Conservation (phyloP, 2,797 vertebrate species). For the Typhlichthys subterraneus region DNA sequence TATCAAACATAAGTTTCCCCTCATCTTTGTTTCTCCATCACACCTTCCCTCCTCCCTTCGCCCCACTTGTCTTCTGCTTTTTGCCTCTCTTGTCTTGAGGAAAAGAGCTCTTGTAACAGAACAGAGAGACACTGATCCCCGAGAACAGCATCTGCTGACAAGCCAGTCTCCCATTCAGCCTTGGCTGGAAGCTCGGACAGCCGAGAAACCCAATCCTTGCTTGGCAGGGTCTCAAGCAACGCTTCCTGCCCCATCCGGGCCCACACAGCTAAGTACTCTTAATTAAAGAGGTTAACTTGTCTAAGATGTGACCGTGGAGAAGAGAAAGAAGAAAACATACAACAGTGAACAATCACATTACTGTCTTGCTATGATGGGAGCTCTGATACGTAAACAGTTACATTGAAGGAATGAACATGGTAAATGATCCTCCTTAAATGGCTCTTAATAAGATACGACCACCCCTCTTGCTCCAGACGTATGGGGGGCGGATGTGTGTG, state of each 20-base stretch:
- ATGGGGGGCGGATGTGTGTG: constrained; percentile 7
- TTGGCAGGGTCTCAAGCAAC: constrained; percentile 78
- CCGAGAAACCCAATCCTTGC: constrained; percentile 80
- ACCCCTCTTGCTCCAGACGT: constrained; percentile 62
- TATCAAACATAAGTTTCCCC: constrained; percentile 68
- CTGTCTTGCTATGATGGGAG: constrained; percentile 70
- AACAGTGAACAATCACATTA: constrained; percentile 68
- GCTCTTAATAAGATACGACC: constrained; percentile 61
- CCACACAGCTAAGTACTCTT: constrained; percentile 78
- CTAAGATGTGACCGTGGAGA: constrained; percentile 74
- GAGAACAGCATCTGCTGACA: constrained; percentile 85
- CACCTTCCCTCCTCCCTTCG: constrained; percentile 32
- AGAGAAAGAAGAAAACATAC: constrained; percentile 29
- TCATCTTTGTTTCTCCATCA: constrained; percentile 61
- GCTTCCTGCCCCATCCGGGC: constrained; percentile 78
- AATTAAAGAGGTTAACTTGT: constrained; percentile 81
- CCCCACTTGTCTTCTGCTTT: constrained; percentile 12
- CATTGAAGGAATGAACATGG: constrained; percentile 62
- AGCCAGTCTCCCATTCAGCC: constrained; percentile 80
- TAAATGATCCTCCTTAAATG: constrained; percentile 67
- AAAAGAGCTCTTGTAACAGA: constrained; percentile 72
- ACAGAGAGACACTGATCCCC: constrained; percentile 78
- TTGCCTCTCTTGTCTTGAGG: constrained; percentile 68
- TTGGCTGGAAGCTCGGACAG: constrained; percentile 71
- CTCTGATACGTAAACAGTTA: constrained; percentile 72